Evolutionary conservation across 2,797 vertebrate genomes (phyloP).

Genomic region (Atherinosoma microstoma): DNA sequence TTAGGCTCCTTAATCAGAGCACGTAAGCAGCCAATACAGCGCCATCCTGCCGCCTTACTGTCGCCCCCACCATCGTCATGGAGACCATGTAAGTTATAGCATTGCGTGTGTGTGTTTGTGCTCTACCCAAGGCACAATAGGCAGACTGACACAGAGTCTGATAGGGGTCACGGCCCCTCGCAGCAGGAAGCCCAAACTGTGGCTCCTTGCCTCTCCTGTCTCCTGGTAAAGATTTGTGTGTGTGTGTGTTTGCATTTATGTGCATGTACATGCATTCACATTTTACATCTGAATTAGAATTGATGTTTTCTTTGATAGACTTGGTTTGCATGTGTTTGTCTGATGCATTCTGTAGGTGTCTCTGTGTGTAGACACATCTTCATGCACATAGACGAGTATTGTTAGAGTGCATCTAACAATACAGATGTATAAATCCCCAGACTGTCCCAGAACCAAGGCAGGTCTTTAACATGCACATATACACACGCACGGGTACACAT

Average conservation of each 20-base stretch:
- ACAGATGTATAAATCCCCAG: slow-evolving; percentile 53
- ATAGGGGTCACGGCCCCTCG: slow-evolving; percentile 95
- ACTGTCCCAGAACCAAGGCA: slow-evolving; percentile 3
- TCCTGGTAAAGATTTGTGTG: slow-evolving; percentile 86
- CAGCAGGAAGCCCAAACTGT: slow-evolving; percentile 80
- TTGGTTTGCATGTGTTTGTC: slow-evolving; percentile 17
- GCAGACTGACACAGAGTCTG: slow-evolving; percentile 99
- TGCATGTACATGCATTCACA: not conserved
- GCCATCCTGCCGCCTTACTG: slow-evolving; percentile 90
- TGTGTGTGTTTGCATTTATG: slow-evolving; percentile 13
- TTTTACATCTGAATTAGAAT: slow-evolving; percentile 43
- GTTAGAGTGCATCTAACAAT: slow-evolving; percentile 17
- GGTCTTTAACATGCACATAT: slow-evolving; percentile 29
- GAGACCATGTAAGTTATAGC: slow-evolving; percentile 96
- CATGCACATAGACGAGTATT: slow-evolving; percentile 25
- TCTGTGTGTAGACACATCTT: slow-evolving; percentile 12
- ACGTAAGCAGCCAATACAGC: slow-evolving; percentile 42
- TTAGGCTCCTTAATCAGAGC: slow-evolving; percentile 55
- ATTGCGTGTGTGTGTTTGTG: slow-evolving; percentile 74
- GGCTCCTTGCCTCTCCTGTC: slow-evolving; percentile 82
- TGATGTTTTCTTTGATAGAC: slow-evolving; percentile 16
- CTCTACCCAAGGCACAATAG: slow-evolving; percentile 87
- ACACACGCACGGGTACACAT: not conserved
- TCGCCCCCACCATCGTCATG: slow-evolving; percentile 94
- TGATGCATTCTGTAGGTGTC: slow-evolving; percentile 3